A percentile compares a stretch with the other conserved stretches of the same genome.
These are phyloP conservation scores for Leptoteleia sp. DNA, from an alignment of 1,140 invertebrate genomes.

Conservation along the genomic window DNA sequence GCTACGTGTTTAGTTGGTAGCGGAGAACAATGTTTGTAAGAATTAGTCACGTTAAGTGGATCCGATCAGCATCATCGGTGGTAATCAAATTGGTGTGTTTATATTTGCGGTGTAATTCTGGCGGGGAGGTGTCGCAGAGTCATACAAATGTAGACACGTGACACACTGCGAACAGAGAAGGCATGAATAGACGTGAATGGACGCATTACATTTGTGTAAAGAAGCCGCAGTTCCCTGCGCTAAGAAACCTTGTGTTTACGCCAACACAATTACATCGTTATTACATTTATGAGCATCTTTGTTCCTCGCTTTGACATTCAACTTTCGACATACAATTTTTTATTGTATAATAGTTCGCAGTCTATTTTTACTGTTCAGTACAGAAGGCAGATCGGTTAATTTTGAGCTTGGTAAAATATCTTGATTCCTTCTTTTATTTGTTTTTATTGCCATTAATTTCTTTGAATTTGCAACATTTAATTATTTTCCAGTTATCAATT, in stretches of 20 bases:
- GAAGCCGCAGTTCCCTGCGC: slow-evolving; percentile 50
- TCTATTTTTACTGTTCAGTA: too few relatives aligned
- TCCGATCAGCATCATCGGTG: neutral
- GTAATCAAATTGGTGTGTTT: slow-evolving; percentile 7
- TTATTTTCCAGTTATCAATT: too few relatives aligned
- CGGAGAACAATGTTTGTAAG: too few relatives aligned
- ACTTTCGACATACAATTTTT: neutral
- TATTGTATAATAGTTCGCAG: neutral
- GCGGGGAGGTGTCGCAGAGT: slow-evolving; percentile 1
- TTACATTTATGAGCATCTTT: slow-evolving; percentile 9
- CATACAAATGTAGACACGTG: slow-evolving; percentile 50
- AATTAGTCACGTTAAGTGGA: too few relatives aligned
- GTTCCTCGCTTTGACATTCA: neutral
- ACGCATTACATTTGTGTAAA: slow-evolving; percentile 29
- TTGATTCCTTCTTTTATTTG: too few relatives aligned
- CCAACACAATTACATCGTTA: slow-evolving; percentile 13
- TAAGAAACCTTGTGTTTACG: slow-evolving; percentile 55
- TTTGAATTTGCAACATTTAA: too few relatives aligned
- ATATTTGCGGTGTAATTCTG: slow-evolving; percentile 9
- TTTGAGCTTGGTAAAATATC: too few relatives aligned
- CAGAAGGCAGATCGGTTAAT: too few relatives aligned
- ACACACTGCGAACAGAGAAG: neutral
- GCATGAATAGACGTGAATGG: slow-evolving; percentile 33
- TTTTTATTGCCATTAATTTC: too few relatives aligned
- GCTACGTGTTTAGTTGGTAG: neutral